Evolutionary conservation across 2,113 vertebrate genomes (phyloP).

Genomic region (Urocitellus parryii): DNA sequence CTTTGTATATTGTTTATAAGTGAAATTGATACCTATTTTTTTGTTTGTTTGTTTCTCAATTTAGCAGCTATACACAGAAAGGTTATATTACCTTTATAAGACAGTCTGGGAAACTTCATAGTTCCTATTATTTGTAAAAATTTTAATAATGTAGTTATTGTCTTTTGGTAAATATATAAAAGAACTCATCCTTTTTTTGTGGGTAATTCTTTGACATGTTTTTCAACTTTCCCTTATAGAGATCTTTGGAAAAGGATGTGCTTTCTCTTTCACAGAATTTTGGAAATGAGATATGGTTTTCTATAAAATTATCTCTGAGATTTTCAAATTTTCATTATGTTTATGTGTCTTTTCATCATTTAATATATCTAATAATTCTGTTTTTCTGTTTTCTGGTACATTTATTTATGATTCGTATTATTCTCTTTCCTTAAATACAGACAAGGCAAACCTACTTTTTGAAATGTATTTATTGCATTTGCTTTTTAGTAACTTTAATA

Average conservation of each 20-base stretch:
- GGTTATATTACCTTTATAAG: constrained; percentile 18
- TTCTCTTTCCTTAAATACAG: constrained; percentile 38
- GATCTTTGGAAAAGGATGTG: background rate
- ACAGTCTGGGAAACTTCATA: background rate
- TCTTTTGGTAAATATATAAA: constrained; percentile 47
- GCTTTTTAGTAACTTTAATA: constrained; percentile 22
- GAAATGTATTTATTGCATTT: constrained; percentile 1
- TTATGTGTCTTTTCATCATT: background rate
- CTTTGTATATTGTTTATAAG: constrained; percentile 42
- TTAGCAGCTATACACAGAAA: background rate
- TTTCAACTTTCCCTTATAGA: background rate
- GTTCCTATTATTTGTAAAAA: constrained; percentile 6
- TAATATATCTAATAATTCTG: constrained; percentile 27
- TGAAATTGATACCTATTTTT: constrained; percentile 12
- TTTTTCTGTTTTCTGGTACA: background rate
- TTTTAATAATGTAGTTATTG: constrained; percentile 41
- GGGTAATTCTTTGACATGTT: constrained; percentile 23
- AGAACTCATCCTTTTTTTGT: constrained; percentile 12
- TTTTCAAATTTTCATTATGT: constrained; percentile 9
- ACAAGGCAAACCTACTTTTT: constrained; percentile 5
- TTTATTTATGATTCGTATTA: constrained; percentile 49
- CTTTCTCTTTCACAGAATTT: constrained; percentile 58
- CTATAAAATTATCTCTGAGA: constrained; percentile 10
- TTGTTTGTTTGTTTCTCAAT: background rate
- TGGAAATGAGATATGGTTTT: constrained; percentile 15